These are phyloP conservation scores for Myotis davidii DNA, from an alignment of 2,113 vertebrate species.

Conservation along the genomic window DNA sequence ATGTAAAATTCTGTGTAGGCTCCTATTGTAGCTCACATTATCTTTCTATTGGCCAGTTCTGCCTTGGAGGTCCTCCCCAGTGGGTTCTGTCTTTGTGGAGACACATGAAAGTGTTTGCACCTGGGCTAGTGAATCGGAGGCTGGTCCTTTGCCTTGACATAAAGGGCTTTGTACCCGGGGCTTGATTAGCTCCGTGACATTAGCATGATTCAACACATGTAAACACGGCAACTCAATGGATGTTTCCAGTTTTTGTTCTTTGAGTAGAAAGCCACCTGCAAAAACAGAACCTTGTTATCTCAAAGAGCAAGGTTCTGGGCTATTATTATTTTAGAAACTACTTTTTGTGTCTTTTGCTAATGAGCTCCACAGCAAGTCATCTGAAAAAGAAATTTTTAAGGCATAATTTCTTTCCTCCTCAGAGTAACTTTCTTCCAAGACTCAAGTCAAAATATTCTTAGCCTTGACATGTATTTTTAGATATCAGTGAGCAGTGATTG, in stretches of 20 bases:
- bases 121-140: background rate
- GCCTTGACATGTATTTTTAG: constrained; percentile 3
- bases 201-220: constrained; percentile 17
- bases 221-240: constrained; percentile 48
- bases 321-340: constrained; percentile 77
- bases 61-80: background rate
- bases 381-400: constrained; percentile 71
- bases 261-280: constrained; percentile 80
- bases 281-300: constrained; percentile 72
- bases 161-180: constrained; percentile 40
- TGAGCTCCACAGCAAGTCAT: constrained; percentile 63
- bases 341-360: constrained; percentile 73
- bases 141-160: constrained; percentile 36
- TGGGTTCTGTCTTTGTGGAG: background rate
- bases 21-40: background rate
- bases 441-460: constrained; percentile 38
- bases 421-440: background rate
- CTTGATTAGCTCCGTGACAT: background rate
- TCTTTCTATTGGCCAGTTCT: background rate
- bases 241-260: constrained; percentile 73
- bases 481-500: constrained; percentile 10
- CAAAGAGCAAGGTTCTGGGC: constrained; percentile 61
- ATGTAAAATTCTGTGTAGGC: background rate
- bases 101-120: background rate
- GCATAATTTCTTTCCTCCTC: constrained; percentile 43